Evolutionary conservation across 1,140 invertebrate genomes (phyloP), one percentile per base, ranked within the genome.

Genomic region (Pseudomyrmex dendroicus): DNA sequence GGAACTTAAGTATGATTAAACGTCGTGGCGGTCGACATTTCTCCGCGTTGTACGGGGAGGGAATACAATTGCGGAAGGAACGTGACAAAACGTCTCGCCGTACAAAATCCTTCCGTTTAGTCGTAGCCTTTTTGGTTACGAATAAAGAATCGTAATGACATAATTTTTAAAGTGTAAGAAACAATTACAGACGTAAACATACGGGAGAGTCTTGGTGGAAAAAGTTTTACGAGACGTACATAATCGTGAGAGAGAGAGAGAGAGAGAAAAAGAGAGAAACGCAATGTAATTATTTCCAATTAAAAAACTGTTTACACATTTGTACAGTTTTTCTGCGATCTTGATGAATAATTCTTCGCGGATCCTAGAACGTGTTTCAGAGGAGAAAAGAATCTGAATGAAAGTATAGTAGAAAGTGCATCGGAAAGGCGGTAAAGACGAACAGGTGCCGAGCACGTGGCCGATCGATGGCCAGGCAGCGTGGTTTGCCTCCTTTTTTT

Each of bases 371-470:
- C n/a, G 5, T 35, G 35, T 17, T 50, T 35, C 1, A 15, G 44
- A 64, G 22, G 10, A 44, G 22, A 8, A 54, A 70, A 46, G 35
- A 17, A 72, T 73, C 22, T 57, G 46, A 68, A 48, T 59, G 68
- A 68, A 84, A 70, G 82, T 84, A 63, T 84, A 59, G 12, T 54
- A 82, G 25, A 46, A 83, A 73, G 35, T 68, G 48, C 63, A 73
- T 76, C 74, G 72, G 86, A 87, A 89, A 59, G 25, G 84, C 77
- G 84, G 87, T 35, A 84, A 78, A 89, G 91, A 86, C 88, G 89
- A 94, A 94, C 92, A 94, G 93, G 91, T 94, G 93, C 91, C 89
- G 90, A 92, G 90, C 93, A 94, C 93, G 93, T 94, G 89, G 92
- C 91, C 91, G 92, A 94, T 94, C 91, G 88, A 86, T 86, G 74